Base-by-base conservation (phyloP, 2,797 vertebrate species). In the Esox lucius region DNA sequence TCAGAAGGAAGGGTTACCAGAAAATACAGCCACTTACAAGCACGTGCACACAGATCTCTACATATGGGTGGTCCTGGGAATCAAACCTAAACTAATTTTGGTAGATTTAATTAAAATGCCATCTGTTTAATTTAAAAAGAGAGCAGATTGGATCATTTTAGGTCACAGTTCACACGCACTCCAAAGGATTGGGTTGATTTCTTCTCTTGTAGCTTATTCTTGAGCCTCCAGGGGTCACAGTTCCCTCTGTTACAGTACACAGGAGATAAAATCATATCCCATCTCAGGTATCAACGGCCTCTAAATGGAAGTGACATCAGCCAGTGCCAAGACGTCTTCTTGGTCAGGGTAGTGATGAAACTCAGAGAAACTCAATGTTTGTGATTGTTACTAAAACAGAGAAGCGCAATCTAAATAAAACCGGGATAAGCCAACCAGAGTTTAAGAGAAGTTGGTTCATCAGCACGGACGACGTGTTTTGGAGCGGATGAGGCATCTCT, bases 191-290 rank as follows among this genome's bases (percentile, higher is more conserved):
- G 66, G 16, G 17, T 42, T 42, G 9, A n/a, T 61, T 19, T 3
- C 49, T 4, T 9, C 13, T 9, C 39, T 8, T 83, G 86, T 72
- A 76, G 86, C 80, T 80, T 81, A 62, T 8, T 59, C 68, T 76
- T 56, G 42, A 0, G 73, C 88, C 90, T 86, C 88, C 87, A 90
- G 91, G 80, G 84, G 90, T 84, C 87, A 83, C 73, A 59, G 77
- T 83, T 71, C 31, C 73, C 80, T 78, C 17, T 39, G 39, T 4
- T 17, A 72, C 70, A 61, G 56, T 61, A 0, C 2, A 46, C 12
- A 46, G 9, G 1, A 42, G 42, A 46, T 13, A 46, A 65, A 75
- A 82, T 81, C 35, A 22, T 31, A 31, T 33, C 16, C 1, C n/a
- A 0, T 19, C 26, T 4, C 15, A 28, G 12, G 15, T 16, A 75